Evolutionary conservation across 2,888 invertebrate species (phyloP), one percentile per base, ranked within the genome.

Genomic region (Metallyticus violacea): DNA sequence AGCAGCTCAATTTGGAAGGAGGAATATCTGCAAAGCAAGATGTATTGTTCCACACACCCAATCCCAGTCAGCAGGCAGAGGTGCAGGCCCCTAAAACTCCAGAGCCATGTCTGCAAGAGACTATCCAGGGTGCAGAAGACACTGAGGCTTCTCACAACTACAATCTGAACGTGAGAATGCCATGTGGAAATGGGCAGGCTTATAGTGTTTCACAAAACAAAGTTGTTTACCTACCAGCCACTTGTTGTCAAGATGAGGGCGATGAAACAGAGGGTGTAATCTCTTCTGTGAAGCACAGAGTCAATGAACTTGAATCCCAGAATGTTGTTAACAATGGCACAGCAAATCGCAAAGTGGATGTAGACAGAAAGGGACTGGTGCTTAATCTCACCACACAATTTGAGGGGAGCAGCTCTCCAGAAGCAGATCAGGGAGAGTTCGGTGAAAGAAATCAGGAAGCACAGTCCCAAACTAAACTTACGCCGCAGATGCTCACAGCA

Each of bases 121-220:
- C 77, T 22, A 26, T 81, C 9, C 76, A 77, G 28, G 28, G 25
- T 22, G 40, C 27, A 7, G 81, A 85, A 30, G 76, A 84, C 15
- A 80, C 77, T 2, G 88, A 89, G 6, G 90, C 90, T 85, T 89
- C 89, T 78, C 89, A 89, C 7, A 90, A 90, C 85, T 89, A 90
- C 87, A 90, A 90, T 85, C 88, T 89, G 25, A 90, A 90, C 85
- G 95, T 97, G 91, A 93, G 97, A 88, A 95, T 97, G 94, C 97
- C 97, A 1, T 97, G 96, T 91, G 96, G 96, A 90, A 96, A 96
- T 91, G 97, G 97, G 77, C 95, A 96, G 90, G 95, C 96, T 89
- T 97, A 97, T 92, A 97, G 97, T 91, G 97, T 97, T 30, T 97
- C 97, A 81, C 97, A 97, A 90, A 97, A 97, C 92, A 96, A 97